These are phyloP conservation scores for Hydroisotoma schaefferi DNA, from an alignment of 2,888 invertebrate genomes.

Conservation along the genomic window DNA sequence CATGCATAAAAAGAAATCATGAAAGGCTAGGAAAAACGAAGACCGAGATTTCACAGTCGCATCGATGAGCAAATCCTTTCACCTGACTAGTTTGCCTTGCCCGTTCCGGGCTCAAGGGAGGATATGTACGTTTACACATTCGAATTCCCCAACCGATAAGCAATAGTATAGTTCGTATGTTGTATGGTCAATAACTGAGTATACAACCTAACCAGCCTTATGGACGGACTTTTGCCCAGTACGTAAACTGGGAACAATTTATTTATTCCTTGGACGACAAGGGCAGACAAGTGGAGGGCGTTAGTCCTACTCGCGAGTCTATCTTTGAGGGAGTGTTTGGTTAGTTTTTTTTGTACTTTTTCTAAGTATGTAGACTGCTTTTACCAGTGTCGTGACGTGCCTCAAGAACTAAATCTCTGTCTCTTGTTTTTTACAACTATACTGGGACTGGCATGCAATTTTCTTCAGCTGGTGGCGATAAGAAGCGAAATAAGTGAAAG, in stretches of 20 bases:
- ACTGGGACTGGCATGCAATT: no score
- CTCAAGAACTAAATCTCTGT: not conserved
- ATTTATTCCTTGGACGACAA: slow-evolving; percentile 6
- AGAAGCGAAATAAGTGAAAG: no score
- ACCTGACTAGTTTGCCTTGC: slow-evolving; percentile 2
- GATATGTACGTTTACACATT: no score
- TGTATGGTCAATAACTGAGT: no score
- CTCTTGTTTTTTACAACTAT: no score
- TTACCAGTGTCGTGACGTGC: not conserved
- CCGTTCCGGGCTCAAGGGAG: not conserved
- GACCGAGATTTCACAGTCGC: not conserved
- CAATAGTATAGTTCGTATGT: no score
- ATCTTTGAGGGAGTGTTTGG: no score
- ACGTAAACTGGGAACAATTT: not conserved
- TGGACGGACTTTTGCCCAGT: not conserved
- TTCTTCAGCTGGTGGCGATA: no score
- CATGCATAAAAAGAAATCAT: no score
- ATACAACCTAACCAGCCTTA: no score
- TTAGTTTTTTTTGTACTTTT: slow-evolving; percentile 19
- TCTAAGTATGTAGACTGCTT: slow-evolving; percentile 2
- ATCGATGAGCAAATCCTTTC: slow-evolving; percentile 1
- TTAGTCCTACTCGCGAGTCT: not conserved
- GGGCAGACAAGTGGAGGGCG: slow-evolving; percentile 26
- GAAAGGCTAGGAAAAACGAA: no score
- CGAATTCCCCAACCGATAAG: no score